Conservation (phyloP, 2,888 invertebrate genomes). For the Sarcophaga rosellei region DNA sequence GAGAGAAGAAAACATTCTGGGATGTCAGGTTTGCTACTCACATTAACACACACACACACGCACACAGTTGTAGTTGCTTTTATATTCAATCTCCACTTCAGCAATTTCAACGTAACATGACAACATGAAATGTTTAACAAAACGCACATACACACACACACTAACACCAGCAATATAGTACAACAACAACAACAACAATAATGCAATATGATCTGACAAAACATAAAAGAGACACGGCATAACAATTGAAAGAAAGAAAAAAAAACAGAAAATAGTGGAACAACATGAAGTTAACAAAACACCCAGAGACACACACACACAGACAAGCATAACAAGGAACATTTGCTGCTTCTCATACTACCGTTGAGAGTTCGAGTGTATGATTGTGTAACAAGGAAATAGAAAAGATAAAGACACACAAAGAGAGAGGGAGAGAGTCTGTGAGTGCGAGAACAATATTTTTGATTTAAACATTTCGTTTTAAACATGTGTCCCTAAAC, state of each 20-base stretch:
- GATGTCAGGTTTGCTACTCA: conserved; percentile 15
- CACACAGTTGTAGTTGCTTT: too few species aligned
- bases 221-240: neutral
- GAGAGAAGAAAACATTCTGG: neutral
- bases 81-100: too few species aligned
- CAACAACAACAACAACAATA: too few species aligned
- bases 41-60: too few species aligned
- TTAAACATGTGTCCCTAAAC: too few species aligned
- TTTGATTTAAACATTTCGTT: too few species aligned
- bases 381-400: neutral
- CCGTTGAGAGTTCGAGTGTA: neutral
- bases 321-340: neutral
- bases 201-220: conserved; percentile 42
- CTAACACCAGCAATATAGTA: too few species aligned
- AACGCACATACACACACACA: too few species aligned
- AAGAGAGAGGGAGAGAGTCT: neutral
- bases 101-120: too few species aligned
- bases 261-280: conserved; percentile 1
- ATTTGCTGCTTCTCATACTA: neutral
- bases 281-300: too few species aligned
- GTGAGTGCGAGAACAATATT: neutral
- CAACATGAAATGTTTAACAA: too few species aligned
- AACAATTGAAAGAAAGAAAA: too few species aligned
- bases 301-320: neutral
- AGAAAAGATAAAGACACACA: conserved; percentile 25